These are phyloP conservation scores for Watsonalla binaria DNA, from an alignment of 2,888 invertebrate genomes.

Conservation along the genomic window DNA sequence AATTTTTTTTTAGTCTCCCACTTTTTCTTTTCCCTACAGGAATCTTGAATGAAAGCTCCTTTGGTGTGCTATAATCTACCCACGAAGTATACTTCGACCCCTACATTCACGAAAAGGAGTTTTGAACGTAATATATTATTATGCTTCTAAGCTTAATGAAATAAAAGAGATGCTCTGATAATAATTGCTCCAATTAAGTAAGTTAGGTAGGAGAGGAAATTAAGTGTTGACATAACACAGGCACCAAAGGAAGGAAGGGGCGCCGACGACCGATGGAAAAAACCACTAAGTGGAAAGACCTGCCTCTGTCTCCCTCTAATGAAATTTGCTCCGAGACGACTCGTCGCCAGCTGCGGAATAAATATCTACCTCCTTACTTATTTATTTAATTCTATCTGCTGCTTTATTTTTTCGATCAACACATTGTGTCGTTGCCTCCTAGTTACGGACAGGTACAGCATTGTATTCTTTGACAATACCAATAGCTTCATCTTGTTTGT, in stretches of 20 bases:
- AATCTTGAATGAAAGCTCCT: slow-evolving; percentile 11
- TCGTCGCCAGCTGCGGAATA: slow-evolving; percentile 32
- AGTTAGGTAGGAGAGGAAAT: slow-evolving; percentile 13
- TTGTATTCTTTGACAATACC: too few relatives aligned
- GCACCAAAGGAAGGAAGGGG: slow-evolving; percentile 9
- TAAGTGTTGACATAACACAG: slow-evolving; percentile 26
- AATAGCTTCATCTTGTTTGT: background rate
- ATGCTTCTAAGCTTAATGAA: slow-evolving; percentile 3
- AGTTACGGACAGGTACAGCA: too few relatives aligned
- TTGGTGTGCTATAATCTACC: slow-evolving; percentile 11
- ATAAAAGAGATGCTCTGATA: slow-evolving; percentile 13
- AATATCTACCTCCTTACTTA: slow-evolving; percentile 17
- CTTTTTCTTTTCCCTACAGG: slow-evolving; percentile 42
- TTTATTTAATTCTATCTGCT: slow-evolving; percentile 9
- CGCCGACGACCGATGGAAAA: slow-evolving; percentile 36
- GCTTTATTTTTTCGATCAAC: background rate
- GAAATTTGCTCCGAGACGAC: slow-evolving; percentile 42
- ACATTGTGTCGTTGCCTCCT: background rate
- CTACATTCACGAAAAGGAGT: slow-evolving; percentile 1
- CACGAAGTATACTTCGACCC: slow-evolving; percentile 7
- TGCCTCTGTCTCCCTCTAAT: slow-evolving; percentile 43
- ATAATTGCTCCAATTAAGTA: slow-evolving; percentile 23
- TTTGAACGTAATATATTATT: background rate
- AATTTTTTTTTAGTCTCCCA: slow-evolving; percentile 31
- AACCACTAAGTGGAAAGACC: slow-evolving; percentile 48